A percentile compares a stretch with the other conserved stretches of the same genome.
Evolutionary conservation across 2,888 invertebrate species (phyloP).

Genomic region (Lasioglossum vierecki): DNA sequence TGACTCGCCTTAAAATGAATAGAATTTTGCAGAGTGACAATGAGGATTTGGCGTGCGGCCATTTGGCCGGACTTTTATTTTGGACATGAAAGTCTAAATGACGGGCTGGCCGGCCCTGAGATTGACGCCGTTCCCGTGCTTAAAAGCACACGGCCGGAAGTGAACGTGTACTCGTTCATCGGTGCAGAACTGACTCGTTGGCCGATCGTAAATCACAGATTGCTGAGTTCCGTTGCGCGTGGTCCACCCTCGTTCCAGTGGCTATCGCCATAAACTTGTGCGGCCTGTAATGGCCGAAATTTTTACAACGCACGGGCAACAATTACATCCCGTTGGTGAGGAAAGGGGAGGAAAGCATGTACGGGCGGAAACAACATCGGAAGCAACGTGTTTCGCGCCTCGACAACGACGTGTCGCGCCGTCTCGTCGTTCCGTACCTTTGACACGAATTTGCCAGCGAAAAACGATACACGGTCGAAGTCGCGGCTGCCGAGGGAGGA

Average conservation of each 20-base stretch:
- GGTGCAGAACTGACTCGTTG: slow-evolving; percentile 23
- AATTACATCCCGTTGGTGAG: background rate
- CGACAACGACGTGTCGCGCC: background rate
- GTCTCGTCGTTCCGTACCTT: slow-evolving; percentile 2
- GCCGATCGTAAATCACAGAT: slow-evolving; percentile 59
- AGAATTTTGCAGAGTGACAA: slow-evolving; percentile 71
- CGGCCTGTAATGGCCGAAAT: slow-evolving; percentile 26
- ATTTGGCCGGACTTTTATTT: slow-evolving; percentile 72
- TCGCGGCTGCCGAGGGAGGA: slow-evolving; percentile 44
- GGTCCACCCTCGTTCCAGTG: slow-evolving; percentile 1
- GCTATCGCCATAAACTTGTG: slow-evolving; percentile 29
- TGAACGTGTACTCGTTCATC: slow-evolving; percentile 56
- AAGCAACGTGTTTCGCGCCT: slow-evolving; percentile 4
- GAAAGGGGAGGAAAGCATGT: background rate
- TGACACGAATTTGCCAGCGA: background rate
- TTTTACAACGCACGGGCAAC: slow-evolving; percentile 32
- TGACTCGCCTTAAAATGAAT: slow-evolving; percentile 70
- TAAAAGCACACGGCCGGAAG: slow-evolving; percentile 56
- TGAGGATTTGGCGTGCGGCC: slow-evolving; percentile 71
- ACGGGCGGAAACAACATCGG: background rate
- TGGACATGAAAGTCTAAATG: slow-evolving; percentile 72
- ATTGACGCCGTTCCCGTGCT: slow-evolving; percentile 61
- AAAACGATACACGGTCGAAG: slow-evolving; percentile 27
- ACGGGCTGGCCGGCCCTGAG: slow-evolving; percentile 50
- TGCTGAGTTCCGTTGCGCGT: slow-evolving; percentile 49